Conservation (phyloP, 2,888 invertebrate species). For the Therioaphis trifolii region DNA sequence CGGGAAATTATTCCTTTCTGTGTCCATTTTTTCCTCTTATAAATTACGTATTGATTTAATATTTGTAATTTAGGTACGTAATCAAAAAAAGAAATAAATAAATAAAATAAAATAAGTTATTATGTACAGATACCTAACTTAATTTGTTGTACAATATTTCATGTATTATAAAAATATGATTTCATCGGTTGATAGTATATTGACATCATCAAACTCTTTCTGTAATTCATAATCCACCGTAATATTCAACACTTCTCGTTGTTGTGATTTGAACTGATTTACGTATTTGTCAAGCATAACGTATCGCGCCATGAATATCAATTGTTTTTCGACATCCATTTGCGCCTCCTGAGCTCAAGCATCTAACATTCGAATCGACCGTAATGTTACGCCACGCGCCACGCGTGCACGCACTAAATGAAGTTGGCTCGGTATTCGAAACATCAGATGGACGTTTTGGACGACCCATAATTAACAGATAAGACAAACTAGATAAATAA, state of each 20-base stretch:
- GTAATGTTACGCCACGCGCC: neutral
- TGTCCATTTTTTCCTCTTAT: no score
- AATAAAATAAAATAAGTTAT: no score
- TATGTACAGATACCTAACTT: no score
- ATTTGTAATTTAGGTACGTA: no score
- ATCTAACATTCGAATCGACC: neutral
- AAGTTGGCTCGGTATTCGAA: neutral
- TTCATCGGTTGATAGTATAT: no score
- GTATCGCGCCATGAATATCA: neutral
- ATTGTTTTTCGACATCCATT: conserved; percentile 3
- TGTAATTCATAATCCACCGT: neutral
- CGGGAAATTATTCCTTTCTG: no score
- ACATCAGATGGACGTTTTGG: neutral
- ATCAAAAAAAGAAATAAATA: no score
- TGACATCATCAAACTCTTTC: no score
- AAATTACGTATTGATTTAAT: no score
- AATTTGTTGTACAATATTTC: no score
- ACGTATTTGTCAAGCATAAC: neutral
- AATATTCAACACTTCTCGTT: conserved; percentile 9
- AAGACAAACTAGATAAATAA: neutral
- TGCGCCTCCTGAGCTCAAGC: neutral
- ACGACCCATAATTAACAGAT: neutral
- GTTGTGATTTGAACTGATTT: neutral
- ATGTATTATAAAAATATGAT: no score
- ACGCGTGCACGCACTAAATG: neutral